Conservation (phyloP, 2,797 vertebrate genomes). For the Cottoperca gobio region DNA sequence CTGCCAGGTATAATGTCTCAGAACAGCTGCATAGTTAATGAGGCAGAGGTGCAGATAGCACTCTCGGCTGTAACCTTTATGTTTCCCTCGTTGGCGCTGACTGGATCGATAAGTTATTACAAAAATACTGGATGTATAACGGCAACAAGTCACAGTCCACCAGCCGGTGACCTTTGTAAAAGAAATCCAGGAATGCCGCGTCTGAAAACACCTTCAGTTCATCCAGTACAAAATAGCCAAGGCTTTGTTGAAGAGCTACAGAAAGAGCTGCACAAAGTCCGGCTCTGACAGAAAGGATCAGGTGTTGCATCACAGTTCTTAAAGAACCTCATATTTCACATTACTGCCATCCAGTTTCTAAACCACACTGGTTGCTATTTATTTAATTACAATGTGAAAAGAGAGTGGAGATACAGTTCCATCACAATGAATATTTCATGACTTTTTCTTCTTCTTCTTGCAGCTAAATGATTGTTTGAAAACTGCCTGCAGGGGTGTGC, state of each 20-base stretch:
- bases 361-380: not conserved
- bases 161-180: slow-evolving; percentile 79
- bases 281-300: slow-evolving; percentile 12
- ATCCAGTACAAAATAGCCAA: not conserved
- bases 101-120: slow-evolving; percentile 78
- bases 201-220: slow-evolving; percentile 23
- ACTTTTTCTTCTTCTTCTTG: not conserved
- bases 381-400: not conserved
- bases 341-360: not conserved
- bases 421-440: not conserved
- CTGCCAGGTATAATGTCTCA: slow-evolving; percentile 26
- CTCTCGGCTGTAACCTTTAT: slow-evolving; percentile 76
- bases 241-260: slow-evolving; percentile 11
- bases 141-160: slow-evolving; percentile 71
- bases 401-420: not conserved
- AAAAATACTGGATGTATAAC: slow-evolving; percentile 73
- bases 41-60: slow-evolving; percentile 17
- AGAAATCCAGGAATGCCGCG: slow-evolving; percentile 50
- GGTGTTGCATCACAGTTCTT: slow-evolving; percentile 41
- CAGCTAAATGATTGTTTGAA: not conserved
- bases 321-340: slow-evolving; percentile 13
- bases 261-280: not conserved
- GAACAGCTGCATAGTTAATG: slow-evolving; percentile 46
- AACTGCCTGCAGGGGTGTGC: not conserved
- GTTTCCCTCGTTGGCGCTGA: slow-evolving; percentile 58